These are phyloP conservation scores for Plusia festucae DNA, from an alignment of 2,888 invertebrate species.

Conservation along the genomic window DNA sequence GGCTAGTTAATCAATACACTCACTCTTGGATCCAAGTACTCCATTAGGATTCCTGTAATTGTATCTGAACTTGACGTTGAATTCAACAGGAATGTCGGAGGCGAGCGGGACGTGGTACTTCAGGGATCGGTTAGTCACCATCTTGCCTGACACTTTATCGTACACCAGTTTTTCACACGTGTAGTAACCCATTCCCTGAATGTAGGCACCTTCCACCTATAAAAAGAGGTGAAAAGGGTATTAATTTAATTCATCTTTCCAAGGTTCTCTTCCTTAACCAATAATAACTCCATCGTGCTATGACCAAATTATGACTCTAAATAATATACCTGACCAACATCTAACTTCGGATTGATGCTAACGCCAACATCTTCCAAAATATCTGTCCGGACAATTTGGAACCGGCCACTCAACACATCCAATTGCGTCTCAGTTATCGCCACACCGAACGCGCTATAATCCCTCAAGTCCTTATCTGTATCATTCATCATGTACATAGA, in stretches of 20 bases:
- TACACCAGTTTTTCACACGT: slow-evolving; percentile 91
- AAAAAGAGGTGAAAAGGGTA: slow-evolving; percentile 14
- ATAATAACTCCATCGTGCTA: no score
- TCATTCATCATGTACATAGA: slow-evolving; percentile 90
- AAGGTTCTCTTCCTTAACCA: not conserved
- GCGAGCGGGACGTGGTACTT: slow-evolving; percentile 92
- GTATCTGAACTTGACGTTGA: slow-evolving; percentile 90
- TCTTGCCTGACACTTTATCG: slow-evolving; percentile 89
- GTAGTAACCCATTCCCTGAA: slow-evolving; percentile 92
- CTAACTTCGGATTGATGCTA: slow-evolving; percentile 91
- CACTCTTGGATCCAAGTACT: slow-evolving; percentile 92
- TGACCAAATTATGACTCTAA: not conserved
- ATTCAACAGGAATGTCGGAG: slow-evolving; percentile 92
- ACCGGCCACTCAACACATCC: slow-evolving; percentile 92
- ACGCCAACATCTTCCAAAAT: slow-evolving; percentile 92
- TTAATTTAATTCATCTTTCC: no score
- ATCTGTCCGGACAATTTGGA: slow-evolving; percentile 90
- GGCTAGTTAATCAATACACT: slow-evolving; percentile 29
- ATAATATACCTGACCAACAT: slow-evolving; percentile 90
- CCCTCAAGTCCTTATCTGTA: slow-evolving; percentile 82
- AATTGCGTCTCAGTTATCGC: slow-evolving; percentile 91
- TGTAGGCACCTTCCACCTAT: slow-evolving; percentile 92
- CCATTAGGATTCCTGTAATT: slow-evolving; percentile 91
- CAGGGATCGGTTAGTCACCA: slow-evolving; percentile 92
- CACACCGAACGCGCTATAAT: slow-evolving; percentile 90